Evolutionary conservation across 2,797 vertebrate genomes (phyloP).

Genomic region (Mormyrops boulengeri): DNA sequence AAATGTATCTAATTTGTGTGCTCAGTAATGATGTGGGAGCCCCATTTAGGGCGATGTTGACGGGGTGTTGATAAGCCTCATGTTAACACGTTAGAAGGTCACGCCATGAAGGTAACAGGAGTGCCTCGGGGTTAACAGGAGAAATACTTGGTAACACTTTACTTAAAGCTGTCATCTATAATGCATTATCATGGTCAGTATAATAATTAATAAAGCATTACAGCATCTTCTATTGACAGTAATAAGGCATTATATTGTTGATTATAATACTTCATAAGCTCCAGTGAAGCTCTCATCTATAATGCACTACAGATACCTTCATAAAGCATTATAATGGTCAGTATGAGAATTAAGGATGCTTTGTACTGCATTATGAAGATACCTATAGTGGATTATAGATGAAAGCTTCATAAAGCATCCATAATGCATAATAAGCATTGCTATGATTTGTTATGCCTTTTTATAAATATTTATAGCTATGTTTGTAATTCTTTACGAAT

Average conservation of each 20-base stretch:
- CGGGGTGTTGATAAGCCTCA: constrained; percentile 71
- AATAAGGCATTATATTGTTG: not conserved
- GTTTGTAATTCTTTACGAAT: not conserved
- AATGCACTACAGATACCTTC: not conserved
- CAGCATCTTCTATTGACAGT: not conserved
- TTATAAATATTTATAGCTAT: not conserved
- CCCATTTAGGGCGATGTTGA: constrained; percentile 69
- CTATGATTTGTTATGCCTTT: not conserved
- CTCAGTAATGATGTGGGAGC: constrained; percentile 71
- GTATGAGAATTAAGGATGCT: not conserved
- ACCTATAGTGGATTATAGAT: not conserved
- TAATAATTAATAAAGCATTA: not conserved
- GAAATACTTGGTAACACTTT: not conserved
- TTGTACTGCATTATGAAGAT: not conserved
- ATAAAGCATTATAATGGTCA: not conserved
- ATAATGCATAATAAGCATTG: not conserved
- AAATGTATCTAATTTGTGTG: constrained; percentile 71
- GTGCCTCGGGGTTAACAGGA: not conserved
- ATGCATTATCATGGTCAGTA: not conserved
- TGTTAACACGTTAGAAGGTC: constrained; percentile 64
- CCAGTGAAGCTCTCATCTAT: not conserved
- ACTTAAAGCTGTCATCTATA: not conserved
- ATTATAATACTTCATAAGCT: not conserved
- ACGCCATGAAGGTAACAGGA: constrained; percentile 5
- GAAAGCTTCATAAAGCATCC: not conserved